A percentile compares a stretch with the other conserved stretches of the same genome.
These are phyloP conservation scores for Lepidochitona cinerea DNA, from an alignment of 2,888 invertebrate genomes.

Conservation along the genomic window DNA sequence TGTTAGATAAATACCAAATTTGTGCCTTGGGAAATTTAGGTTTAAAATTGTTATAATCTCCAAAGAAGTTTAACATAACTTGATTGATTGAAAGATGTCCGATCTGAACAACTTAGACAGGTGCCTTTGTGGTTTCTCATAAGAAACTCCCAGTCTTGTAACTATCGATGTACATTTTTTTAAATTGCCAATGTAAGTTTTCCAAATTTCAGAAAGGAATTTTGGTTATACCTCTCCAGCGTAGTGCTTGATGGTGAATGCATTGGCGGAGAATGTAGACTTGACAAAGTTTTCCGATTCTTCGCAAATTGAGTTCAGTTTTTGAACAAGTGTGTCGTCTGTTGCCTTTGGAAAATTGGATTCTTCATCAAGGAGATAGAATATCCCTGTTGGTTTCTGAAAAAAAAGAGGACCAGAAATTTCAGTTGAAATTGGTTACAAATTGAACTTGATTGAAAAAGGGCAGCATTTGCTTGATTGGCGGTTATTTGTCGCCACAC, in stretches of 20 bases:
- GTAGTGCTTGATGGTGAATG: slow-evolving; percentile 52
- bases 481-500: too few species aligned
- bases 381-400: slow-evolving; percentile 35
- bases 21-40: neutral
- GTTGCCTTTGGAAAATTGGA: slow-evolving; percentile 45
- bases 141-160: too few species aligned
- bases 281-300: slow-evolving; percentile 16
- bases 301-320: slow-evolving; percentile 32
- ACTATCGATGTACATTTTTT: too few species aligned
- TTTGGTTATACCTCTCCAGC: slow-evolving; percentile 50
- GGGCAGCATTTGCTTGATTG: too few species aligned
- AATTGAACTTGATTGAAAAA: too few species aligned
- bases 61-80: neutral
- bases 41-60: neutral
- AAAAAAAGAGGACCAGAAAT: too few species aligned
- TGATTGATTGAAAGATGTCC: neutral
- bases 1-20: too few species aligned
- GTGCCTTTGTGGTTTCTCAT: too few species aligned
- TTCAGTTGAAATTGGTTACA: too few species aligned
- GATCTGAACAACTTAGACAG: too few species aligned
- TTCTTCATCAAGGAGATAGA: slow-evolving; percentile 49
- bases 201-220: too few species aligned
- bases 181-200: too few species aligned
- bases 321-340: slow-evolving; percentile 45
- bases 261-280: slow-evolving; percentile 29